phyloP scores from a whole-genome alignment of 2,888 invertebrate species.

The Ichneumon xanthorius region DNA sequence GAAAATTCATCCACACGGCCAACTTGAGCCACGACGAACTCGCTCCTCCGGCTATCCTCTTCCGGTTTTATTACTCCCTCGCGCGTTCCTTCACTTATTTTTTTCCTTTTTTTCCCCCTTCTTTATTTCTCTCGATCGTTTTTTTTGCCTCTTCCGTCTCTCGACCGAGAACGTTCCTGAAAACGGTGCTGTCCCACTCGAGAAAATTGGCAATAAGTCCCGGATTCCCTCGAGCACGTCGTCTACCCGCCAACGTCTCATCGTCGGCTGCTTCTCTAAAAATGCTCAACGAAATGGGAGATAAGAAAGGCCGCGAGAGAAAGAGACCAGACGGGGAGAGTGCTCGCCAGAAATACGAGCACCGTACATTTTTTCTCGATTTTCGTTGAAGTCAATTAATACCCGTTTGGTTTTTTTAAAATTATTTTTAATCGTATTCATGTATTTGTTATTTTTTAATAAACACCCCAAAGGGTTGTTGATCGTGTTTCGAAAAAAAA shows the following conservation, averaged over 20 bases:
- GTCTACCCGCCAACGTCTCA: slow-evolving; percentile 34
- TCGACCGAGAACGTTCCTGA: slow-evolving; percentile 22
- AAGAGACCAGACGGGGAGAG: background rate
- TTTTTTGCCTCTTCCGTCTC: background rate
- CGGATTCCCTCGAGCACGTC: slow-evolving; percentile 44
- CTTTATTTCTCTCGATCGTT: slow-evolving; percentile 1
- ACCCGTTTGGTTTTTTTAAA: too few species aligned
- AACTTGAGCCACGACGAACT: slow-evolving; percentile 25
- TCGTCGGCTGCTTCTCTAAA: background rate
- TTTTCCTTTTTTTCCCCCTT: background rate
- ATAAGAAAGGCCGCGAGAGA: background rate
- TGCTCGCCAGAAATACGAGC: slow-evolving; percentile 6
- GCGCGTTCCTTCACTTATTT: slow-evolving; percentile 20
- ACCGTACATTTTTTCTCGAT: background rate
- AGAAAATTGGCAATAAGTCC: slow-evolving; percentile 70
- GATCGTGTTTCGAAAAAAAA: too few species aligned
- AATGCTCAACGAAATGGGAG: slow-evolving; percentile 12
- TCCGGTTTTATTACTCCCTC: slow-evolving; percentile 36
- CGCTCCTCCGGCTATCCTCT: slow-evolving; percentile 1
- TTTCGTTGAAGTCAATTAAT: background rate
- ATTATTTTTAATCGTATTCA: too few species aligned
- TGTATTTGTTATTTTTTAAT: too few species aligned
- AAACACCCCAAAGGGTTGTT: too few species aligned
- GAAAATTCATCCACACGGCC: slow-evolving; percentile 26
- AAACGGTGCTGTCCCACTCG: slow-evolving; percentile 61